A percentile compares a stretch with the other conserved stretches of the same genome.
phyloP scores from a whole-genome alignment of 1,140 invertebrate genomes.

The Pseudomyrmex dendroicus region DNA sequence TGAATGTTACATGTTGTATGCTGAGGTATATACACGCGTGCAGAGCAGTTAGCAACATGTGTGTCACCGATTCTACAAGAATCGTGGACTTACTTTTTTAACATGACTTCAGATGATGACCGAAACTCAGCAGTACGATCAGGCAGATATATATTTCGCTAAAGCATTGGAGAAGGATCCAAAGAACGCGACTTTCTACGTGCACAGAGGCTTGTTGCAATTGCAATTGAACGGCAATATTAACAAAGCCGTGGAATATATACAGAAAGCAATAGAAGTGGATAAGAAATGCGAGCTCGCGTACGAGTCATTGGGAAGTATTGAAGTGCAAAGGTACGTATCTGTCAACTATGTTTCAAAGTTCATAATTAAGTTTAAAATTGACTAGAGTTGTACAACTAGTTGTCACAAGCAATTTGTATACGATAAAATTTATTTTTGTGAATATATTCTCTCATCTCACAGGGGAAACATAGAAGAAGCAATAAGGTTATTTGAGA shows the following conservation, averaged over 20 bases:
- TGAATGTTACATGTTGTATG: slow-evolving; percentile 94
- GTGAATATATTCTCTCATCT: slow-evolving; percentile 40
- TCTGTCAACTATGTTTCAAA: not conserved
- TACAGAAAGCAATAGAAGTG: slow-evolving; percentile 93
- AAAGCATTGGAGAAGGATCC: slow-evolving; percentile 94
- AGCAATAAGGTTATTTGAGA: slow-evolving; percentile 94
- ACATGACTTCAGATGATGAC: slow-evolving; percentile 53
- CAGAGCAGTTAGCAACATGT: slow-evolving; percentile 2
- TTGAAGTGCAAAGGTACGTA: slow-evolving; percentile 95
- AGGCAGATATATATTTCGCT: slow-evolving; percentile 93
- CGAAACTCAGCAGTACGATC: slow-evolving; percentile 91
- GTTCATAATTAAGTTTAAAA: too few species aligned
- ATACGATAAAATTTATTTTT: not conserved
- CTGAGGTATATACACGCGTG: slow-evolving; percentile 87
- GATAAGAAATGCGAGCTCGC: slow-evolving; percentile 97
- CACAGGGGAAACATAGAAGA: slow-evolving; percentile 92
- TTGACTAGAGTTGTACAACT: too few species aligned
- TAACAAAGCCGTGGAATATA: slow-evolving; percentile 91
- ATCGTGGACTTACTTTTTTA: not conserved
- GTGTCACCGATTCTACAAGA: slow-evolving; percentile 33
- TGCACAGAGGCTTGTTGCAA: slow-evolving; percentile 94
- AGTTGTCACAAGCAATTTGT: too few species aligned
- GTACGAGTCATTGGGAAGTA: slow-evolving; percentile 96
- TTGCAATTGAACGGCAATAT: slow-evolving; percentile 93
- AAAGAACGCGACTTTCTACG: slow-evolving; percentile 93